Evolutionary conservation across 2,797 vertebrate species (phyloP), one percentile per base, ranked within the genome.

Genomic region (Limosa lapponica): DNA sequence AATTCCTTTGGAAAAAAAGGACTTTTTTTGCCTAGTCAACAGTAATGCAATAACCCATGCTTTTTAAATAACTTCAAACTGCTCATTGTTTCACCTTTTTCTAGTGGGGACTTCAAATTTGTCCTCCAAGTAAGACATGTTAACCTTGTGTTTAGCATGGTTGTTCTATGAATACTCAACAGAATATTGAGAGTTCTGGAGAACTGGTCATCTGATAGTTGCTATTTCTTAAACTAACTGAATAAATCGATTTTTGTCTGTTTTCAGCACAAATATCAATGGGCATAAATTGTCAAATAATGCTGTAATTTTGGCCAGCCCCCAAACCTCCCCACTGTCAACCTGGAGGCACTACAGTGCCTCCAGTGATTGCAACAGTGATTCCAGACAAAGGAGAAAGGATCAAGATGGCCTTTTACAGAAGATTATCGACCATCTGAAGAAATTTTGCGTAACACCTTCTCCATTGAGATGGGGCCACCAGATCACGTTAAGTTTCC

Each of bases 221-320:
- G 27, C 16, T 54, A 5, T 51, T 39, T 82, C 37, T 82, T 84
- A 44, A 27, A 59, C 17, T 73, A 51, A 79, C 11, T 61, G 41
- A 94, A 78, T n/a, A 80, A 74, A 91, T 72, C 23, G 28, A 13
- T 36, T 87, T 89, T 79, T 73, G 23, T 36, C 69, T 49, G 8
- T 64, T 93, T 79, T 79, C 66, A 86, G 8, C 17, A 57, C 5
- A 58, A 75, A 65, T 9, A 79, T 57, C 25, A 36, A 27, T 15
- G 16, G 20, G 10, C n/a, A 69, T 19, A 43, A 58, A 58, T 11
- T 39, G 32, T 28, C 24, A 75, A 59, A 51, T 48, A 91, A 77
- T 28, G 25, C 16, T 28, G 8, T 57, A 72, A 41, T 20, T 1
- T 1, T 49, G 20, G 61, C 22, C 13, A 75, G 41, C 2, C 15